Conservation (phyloP, 2,113 vertebrate species). For the Heterotis niloticus region DNA sequence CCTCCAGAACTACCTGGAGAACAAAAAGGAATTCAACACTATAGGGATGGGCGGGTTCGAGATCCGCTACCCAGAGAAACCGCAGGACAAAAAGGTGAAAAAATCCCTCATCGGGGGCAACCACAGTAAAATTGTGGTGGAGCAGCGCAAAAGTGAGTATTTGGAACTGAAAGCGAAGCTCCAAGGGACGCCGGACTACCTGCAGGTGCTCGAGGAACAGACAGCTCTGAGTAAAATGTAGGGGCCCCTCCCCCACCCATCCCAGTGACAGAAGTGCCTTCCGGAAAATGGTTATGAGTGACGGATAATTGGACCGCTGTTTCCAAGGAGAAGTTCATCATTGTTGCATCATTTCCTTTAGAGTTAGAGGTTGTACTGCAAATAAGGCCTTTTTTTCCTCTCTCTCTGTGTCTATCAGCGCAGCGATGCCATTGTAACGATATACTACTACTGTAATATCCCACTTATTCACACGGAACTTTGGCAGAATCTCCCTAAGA, state of each 20-base stretch:
- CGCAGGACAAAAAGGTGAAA: conserved; percentile 92
- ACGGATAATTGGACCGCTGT: conserved; percentile 83
- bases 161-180: conserved; percentile 97
- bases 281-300: conserved; percentile 85
- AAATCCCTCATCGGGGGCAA: conserved; percentile 95
- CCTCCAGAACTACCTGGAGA: conserved; percentile 92
- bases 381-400: conserved; percentile 44
- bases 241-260: conserved; percentile 57
- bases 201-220: conserved; percentile 98
- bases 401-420: conserved; percentile 33
- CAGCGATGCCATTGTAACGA: conserved; percentile 49
- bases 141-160: conserved; percentile 96
- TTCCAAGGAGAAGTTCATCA: conserved; percentile 63
- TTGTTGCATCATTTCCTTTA: conserved; percentile 52
- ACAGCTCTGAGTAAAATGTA: conserved; percentile 93
- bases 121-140: conserved; percentile 96
- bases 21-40: conserved; percentile 94
- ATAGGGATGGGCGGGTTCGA: conserved; percentile 96
- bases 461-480: conserved; percentile 42
- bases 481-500: conserved; percentile 46
- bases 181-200: conserved; percentile 95
- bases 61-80: conserved; percentile 94
- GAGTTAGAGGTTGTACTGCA: conserved; percentile 56
- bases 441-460: conserved; percentile 44
- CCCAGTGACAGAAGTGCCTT: conserved; percentile 97